Evolutionary conservation across 1,140 invertebrate species (phyloP), one percentile per base, ranked within the genome.

Genomic region (Caenorhabditis latens): DNA sequence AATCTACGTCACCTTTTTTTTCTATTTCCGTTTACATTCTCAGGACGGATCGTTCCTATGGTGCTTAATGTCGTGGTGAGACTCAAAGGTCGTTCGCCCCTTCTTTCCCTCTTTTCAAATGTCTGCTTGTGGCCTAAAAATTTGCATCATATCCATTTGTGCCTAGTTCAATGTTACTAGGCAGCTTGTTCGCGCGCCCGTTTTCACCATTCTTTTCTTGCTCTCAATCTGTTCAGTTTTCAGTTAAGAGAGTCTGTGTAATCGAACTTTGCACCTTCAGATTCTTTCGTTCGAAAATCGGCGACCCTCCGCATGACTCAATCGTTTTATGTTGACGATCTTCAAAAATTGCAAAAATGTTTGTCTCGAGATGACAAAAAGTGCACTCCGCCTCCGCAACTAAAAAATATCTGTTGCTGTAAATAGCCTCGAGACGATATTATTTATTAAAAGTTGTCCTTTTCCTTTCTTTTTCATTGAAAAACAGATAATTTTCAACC

Each of bases 131-230:
- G 32, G 32, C 32, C 32, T 32, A 32, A 32, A 19, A 42, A 53
- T 83, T 83, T 83, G 79, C 79, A 83, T 83, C 79, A 83, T 40
- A n/a, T n/a, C n/a, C n/a, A n/a, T n/a, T n/a, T n/a, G n/a, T n/a
- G n/a, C 9, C 24, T 0, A 32, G 32, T 32, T 32, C 32, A 32
- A 32, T 32, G 32, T 32, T 32, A 32, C 32, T 32, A 32, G 1
- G 32, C 32, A 32, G 32, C 32, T 32, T 32, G 32, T 32, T 32
- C 32, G 32, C 32, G 32, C 32, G 32, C 32, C 2, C 2, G 32
- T 32, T 32, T 2, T 32, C 32, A 32, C 32, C 32, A 32, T 1
- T 32, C 32, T 32, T 32, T 32, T 32, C 32, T 32, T 32, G 2
- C 32, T 32, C 32, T 32, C 32, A 32, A 32, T 32, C 32, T 32